Evolutionary conservation across 1,140 invertebrate species (phyloP), one percentile per base, ranked within the genome.

Genomic region (Apis cerana): DNA sequence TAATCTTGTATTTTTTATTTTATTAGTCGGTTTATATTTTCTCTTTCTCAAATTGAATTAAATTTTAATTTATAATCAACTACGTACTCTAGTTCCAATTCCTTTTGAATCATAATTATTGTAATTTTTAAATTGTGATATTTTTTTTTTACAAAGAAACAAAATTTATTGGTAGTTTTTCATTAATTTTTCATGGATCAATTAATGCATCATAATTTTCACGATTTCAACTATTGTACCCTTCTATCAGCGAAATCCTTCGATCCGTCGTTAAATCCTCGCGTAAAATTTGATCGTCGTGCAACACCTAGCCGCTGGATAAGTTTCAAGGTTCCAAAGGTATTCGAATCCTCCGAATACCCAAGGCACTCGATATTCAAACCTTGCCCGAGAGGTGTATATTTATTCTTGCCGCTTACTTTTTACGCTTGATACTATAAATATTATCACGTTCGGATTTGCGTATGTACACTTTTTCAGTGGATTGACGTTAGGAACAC

Each of bases 371-470:
- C 59, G 70, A 62, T 75, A 81, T 72, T 58, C 67, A 19, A 84
- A 54, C n/a, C 59, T 69, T 65, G 52, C 76, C 48, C 75, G 23
- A 43, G 33, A 64, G 58, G 61, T 86, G 86, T 87, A 83, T 88
- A 84, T 88, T 88, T 88, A 79, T 86, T 86, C 78, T 67, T 27
- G 61, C 56, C 65, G 78, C 75, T 81, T 79, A 86, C 86, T 86
- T 86, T 84, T 88, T 86, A 88, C 85, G 50, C 77, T 54, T 27
- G 64, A 65, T 58, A 67, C 75, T 86, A 67, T 86, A 88, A 86
- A 88, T 86, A 86, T 88, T 88, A 88, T 88, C 61, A 33, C 78
- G 59, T 56, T 75, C 48, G 62, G 85, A 72, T 88, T 81, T 50
- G 75, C 78, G 62, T 84, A 81, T 79, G 83, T 67, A 86, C 84